Evolutionary conservation across 2,113 vertebrate species (phyloP), one percentile per base, ranked within the genome.

Genomic region (Melanotaenia duboulayi): DNA sequence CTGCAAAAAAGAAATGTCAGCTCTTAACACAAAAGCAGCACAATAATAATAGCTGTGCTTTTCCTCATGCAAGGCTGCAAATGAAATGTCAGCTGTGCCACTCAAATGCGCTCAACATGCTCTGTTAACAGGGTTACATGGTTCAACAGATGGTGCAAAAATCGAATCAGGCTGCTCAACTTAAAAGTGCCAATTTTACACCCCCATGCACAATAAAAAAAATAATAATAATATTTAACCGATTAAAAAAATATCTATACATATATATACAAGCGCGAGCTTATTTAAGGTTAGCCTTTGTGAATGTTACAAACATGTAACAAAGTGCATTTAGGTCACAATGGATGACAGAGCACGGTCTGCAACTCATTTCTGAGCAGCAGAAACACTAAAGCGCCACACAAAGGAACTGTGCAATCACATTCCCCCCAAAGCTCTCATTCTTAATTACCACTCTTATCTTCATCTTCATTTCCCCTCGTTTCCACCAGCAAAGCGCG

Each of bases 371-470:
- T 72, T 78, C 44, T 58, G 39, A 76, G 49, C 64, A 7, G 40
- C 37, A 25, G 0, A 72, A 52, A 37, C 56, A 73, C 22, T 24
- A 54, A 63, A 65, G 17, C n/a, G 39, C 49, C 58, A 13, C 44
- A 57, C 42, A 79, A 67, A n/a, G 14, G 40, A 74, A n/a, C 50
- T 56, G 44, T 19, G 50, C 71, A 73, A 9, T 32, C n/a, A 76
- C 11, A 16, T 73, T 19, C 17, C 44, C 40, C 65, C 65, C 14
- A 28, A 25, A 61, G 51, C 44, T 75, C 19, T 79, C 39, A 39
- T 56, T 68, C 77, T 71, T 81, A 84, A 60, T 85, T 88, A 93
- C 92, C 91, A 89, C 60, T 86, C 78, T 88, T 11, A 82, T 87
- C 90, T 87, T 91, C 91, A 93, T 92, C 75, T 88, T 89, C 63